These are phyloP conservation scores for Himantopus leucocephalus DNA, from an alignment of 2,113 vertebrate genomes.

Conservation along the genomic window DNA sequence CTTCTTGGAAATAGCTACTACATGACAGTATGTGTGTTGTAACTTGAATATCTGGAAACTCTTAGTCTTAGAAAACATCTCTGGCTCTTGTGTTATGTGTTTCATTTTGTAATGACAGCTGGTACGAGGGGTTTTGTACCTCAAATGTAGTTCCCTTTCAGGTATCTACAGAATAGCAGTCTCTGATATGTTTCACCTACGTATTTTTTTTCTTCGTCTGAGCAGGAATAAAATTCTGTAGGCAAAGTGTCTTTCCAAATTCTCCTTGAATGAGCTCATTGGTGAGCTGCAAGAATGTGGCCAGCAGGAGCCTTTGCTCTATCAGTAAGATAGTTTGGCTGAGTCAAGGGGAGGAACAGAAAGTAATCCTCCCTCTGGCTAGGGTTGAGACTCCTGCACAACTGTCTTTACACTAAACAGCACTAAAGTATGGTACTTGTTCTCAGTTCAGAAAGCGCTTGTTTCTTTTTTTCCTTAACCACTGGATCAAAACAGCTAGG, in stretches of 20 bases:
- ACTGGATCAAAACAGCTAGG: neutral
- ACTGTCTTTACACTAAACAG: neutral
- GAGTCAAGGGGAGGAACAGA: neutral
- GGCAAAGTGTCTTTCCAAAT: neutral
- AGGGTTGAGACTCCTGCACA: neutral
- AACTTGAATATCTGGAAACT: neutral
- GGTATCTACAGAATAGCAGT: fast-evolving
- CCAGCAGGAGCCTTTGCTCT: neutral
- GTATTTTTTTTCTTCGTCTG: neutral
- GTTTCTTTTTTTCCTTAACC: neutral
- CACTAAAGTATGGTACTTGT: fast-evolving
- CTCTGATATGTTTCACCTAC: neutral
- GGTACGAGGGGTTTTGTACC: neutral
- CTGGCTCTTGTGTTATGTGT: fast-evolving
- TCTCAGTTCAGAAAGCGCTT: neutral
- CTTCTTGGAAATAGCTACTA: neutral
- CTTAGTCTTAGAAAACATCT: neutral
- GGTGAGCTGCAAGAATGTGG: neutral
- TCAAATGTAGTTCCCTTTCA: neutral
- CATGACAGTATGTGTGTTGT: fast-evolving
- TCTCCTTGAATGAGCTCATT: neutral
- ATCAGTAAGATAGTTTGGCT: neutral
- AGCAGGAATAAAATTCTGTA: neutral
- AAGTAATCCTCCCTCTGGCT: neutral
- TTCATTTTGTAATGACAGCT: neutral